These are phyloP conservation scores for Rhincodon typus DNA, from an alignment of 2,797 vertebrate species.

Conservation along the genomic window DNA sequence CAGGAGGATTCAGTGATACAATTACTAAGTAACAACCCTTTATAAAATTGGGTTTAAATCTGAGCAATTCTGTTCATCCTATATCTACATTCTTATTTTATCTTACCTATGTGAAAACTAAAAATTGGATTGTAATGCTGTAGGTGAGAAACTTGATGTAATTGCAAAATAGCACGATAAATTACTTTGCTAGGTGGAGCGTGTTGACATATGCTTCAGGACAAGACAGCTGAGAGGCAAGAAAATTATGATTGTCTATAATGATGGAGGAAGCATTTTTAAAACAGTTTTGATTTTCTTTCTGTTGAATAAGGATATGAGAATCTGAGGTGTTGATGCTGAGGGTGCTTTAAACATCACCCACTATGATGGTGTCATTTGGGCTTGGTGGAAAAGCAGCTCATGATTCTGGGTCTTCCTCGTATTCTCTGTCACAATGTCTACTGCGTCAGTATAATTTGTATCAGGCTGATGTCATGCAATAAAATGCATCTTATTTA, in stretches of 20 bases:
- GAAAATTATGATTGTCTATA: not conserved
- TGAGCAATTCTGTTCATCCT: not conserved
- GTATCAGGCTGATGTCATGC: too few relatives aligned
- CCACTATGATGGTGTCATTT: too few relatives aligned
- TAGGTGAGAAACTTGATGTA: not conserved
- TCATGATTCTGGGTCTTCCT: too few relatives aligned
- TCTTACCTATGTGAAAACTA: not conserved
- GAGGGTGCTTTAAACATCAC: too few relatives aligned
- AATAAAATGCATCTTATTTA: too few relatives aligned
- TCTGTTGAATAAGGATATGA: too few relatives aligned
- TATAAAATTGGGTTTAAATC: not conserved
- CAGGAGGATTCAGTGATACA: not conserved
- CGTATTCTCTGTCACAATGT: too few relatives aligned
- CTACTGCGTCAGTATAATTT: too few relatives aligned
- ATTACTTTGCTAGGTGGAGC: not conserved
- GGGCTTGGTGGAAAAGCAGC: too few relatives aligned
- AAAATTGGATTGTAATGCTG: not conserved
- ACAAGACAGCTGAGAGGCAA: not conserved
- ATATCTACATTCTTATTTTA: not conserved
- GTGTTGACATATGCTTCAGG: not conserved
- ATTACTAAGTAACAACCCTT: not conserved
- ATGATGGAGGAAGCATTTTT: not conserved
- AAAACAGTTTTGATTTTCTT: not conserved
- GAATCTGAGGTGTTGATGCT: too few relatives aligned
- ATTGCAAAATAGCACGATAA: not conserved